A percentile compares a stretch with the other conserved stretches of the same genome.
Conservation (phyloP, 2,888 invertebrate genomes). For the Nomada ruficornis region DNA sequence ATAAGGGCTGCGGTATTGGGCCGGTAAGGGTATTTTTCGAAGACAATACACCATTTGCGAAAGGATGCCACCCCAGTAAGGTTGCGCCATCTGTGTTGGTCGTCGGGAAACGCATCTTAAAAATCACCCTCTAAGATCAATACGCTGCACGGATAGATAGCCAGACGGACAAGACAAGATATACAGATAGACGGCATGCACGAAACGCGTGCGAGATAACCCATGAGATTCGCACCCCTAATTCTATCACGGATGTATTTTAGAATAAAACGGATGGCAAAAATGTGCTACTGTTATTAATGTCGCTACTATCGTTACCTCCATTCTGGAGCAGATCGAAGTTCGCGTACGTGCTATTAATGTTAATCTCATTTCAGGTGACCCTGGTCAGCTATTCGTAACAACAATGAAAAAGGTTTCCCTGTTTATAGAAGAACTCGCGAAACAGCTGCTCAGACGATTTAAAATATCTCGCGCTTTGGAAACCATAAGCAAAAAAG, state of each 20-base stretch:
- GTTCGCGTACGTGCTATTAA: too few relatives aligned
- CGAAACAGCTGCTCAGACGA: slow-evolving; percentile 28
- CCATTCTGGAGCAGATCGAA: not conserved
- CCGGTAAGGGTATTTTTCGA: slow-evolving; percentile 19
- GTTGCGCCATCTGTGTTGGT: slow-evolving; percentile 79
- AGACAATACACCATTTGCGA: slow-evolving; percentile 13
- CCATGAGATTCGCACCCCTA: slow-evolving; percentile 32
- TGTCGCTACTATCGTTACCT: not conserved
- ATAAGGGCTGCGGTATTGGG: not conserved
- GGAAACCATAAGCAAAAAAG: slow-evolving; percentile 62
- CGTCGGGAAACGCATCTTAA: slow-evolving; percentile 78
- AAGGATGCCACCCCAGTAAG: slow-evolving; percentile 50
- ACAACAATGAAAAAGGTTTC: slow-evolving; percentile 41
- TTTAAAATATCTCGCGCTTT: slow-evolving; percentile 39
- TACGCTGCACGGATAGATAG: slow-evolving; percentile 75
- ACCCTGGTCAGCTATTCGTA: not conserved
- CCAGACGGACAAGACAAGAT: slow-evolving; percentile 70
- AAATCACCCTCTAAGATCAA: slow-evolving; percentile 80
- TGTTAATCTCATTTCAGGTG: not conserved
- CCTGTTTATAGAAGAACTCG: slow-evolving; percentile 27
- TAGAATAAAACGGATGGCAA: not conserved
- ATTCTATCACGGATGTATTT: slow-evolving; percentile 8
- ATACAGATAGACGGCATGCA: slow-evolving; percentile 62
- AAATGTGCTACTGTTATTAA: not conserved
- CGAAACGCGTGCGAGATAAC: slow-evolving; percentile 25